Evolutionary conservation across 2,888 invertebrate genomes (phyloP).

Genomic region (Magallana nippona): DNA sequence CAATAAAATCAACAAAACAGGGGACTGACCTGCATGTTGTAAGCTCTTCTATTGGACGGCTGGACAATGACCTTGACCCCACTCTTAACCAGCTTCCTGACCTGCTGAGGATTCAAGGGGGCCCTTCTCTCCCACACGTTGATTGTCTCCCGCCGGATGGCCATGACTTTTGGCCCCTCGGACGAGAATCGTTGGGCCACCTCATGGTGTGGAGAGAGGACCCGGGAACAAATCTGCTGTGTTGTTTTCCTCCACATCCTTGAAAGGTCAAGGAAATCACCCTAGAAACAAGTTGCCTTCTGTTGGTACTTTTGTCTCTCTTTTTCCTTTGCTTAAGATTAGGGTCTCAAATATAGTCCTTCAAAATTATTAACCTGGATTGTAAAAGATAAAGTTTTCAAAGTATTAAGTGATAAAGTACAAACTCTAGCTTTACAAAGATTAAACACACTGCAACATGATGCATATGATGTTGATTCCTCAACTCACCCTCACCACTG

Average conservation of each 20-base stretch:
- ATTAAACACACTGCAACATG: no score
- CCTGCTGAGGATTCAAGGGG: conserved; percentile 95
- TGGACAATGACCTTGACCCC: conserved; percentile 96
- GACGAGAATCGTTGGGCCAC: conserved; percentile 35
- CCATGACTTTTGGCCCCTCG: conserved; percentile 58
- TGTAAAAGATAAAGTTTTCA: no score
- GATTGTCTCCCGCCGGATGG: conserved; percentile 81
- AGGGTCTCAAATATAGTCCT: background rate
- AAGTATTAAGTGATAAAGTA: no score
- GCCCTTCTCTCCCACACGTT: conserved; percentile 88
- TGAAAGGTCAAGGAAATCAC: background rate
- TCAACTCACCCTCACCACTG: no score
- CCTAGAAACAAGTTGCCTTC: background rate
- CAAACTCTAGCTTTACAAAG: no score
- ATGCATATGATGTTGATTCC: no score
- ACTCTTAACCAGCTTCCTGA: conserved; percentile 91
- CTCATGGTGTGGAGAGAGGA: conserved; percentile 39
- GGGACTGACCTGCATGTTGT: conserved; percentile 91
- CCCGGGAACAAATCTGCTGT: conserved; percentile 34
- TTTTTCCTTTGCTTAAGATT: background rate
- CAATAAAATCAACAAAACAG: background rate
- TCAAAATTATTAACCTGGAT: background rate
- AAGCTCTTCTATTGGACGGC: conserved; percentile 97
- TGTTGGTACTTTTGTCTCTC: background rate
- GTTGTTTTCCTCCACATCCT: conserved; percentile 44